Evolutionary conservation across 2,797 vertebrate species (phyloP).

Genomic region (Cossypha polioptera): DNA sequence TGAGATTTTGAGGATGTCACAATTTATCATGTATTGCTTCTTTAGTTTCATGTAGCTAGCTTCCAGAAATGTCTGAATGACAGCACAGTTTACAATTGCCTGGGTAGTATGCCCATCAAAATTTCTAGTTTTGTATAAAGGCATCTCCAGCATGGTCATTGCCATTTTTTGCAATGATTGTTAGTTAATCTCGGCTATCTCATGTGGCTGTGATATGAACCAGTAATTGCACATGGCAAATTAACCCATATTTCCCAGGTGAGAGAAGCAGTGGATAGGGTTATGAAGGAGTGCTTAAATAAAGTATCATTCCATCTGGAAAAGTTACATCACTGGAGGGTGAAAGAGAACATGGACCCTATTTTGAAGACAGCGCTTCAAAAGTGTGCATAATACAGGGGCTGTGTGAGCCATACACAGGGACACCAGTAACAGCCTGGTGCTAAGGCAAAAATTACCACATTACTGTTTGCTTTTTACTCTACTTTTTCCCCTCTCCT

Average conservation of each 20-base stretch:
- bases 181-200: not conserved
- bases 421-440: not conserved
- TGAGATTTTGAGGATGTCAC: not conserved
- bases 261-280: not conserved
- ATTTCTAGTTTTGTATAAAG: not conserved
- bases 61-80: not conserved
- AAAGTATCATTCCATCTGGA: not conserved
- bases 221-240: not conserved
- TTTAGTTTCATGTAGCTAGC: not conserved
- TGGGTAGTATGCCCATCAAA: not conserved
- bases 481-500: rapidly evolving
- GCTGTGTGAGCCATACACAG: not conserved
- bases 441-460: not conserved
- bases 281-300: not conserved
- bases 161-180: not conserved
- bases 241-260: not conserved
- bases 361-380: not conserved
- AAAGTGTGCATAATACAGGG: not conserved
- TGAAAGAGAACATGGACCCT: not conserved
- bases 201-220: not conserved
- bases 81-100: not conserved
- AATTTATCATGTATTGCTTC: not conserved
- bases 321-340: not conserved
- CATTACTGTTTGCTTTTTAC: not conserved
- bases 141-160: not conserved